Evolutionary conservation across 2,113 vertebrate genomes (phyloP), one percentile per base, ranked within the genome.

Genomic region (Leucosticte australis): DNA sequence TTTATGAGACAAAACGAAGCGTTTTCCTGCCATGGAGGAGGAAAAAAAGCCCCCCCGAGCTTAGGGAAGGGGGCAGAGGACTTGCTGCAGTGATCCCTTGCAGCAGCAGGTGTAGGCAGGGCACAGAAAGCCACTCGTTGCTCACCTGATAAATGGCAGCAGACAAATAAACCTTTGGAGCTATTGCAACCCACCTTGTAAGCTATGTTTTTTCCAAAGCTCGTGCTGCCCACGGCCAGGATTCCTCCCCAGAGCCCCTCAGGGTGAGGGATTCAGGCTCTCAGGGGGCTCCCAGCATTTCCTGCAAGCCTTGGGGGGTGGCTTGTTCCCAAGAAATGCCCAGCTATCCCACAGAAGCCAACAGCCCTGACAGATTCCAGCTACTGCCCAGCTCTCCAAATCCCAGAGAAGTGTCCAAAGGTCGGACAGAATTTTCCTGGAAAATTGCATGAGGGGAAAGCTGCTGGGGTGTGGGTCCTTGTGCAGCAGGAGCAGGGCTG

Each of bases 121-220:
- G 74, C 44, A 64, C 89, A 91, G 62, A 88, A 41, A 78, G 49
- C 44, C 41, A 0, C 86, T 55, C 20, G 28, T 87, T 78, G 88
- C 91, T 77, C 46, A 49, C 90, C 92, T 89, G 94, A 93, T 94
- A 96, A 96, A 96, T 63, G 30, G 23, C 14, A 90, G 93, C 93
- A 90, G 92, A 70, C 95, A 97, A 97, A 97, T 97, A 97, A 97
- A 96, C 96, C 96, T 97, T 97, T 97, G 96, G 95, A 97, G 94
- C 96, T 96, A 75, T 94, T 21, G 83, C 90, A 94, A 96, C 83
- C 77, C 93, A 63, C 37, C 76, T 92, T 37, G 90, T 70, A 90
- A 95, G 87, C 85, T 70, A 83, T 6, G 15, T 95, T 94, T 83
- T 76, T 95, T 91, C 62, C 52, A 88, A 71, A 90, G 88, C 60